A percentile compares a stretch with the other conserved stretches of the same genome.
Conservation (phyloP, 1,140 invertebrate genomes). For the Aphis gossypii region DNA sequence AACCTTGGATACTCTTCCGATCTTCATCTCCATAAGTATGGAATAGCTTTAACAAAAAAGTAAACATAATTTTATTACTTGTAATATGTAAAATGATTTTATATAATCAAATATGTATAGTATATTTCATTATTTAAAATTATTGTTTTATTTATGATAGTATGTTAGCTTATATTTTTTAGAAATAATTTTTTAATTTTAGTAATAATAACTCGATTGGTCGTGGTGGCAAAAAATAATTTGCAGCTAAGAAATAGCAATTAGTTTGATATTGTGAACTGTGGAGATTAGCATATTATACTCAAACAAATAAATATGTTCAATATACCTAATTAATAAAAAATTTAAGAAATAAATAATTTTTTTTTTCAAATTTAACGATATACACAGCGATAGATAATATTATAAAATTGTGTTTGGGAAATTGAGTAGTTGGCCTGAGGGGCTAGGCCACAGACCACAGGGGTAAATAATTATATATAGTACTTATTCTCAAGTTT, state of each 20-base stretch:
- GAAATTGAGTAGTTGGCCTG: not conserved
- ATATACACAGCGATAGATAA: not conserved
- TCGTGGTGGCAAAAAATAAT: no score
- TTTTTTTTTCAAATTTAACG: not conserved
- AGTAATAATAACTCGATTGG: no score
- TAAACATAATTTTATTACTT: constrained; percentile 43
- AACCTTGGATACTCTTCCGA: constrained; percentile 63
- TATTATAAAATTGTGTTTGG: not conserved
- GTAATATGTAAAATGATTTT: not conserved
- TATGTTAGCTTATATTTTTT: no score
- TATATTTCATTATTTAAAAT: no score
- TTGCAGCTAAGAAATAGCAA: not conserved
- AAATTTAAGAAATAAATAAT: not conserved
- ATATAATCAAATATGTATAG: not conserved
- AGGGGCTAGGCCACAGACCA: no score
- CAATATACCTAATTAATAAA: not conserved
- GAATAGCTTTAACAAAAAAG: constrained; percentile 66
- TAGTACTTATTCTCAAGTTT: not conserved
- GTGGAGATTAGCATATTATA: constrained; percentile 61
- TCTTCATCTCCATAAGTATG: constrained; percentile 75
- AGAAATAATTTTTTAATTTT: no score
- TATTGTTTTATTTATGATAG: no score
- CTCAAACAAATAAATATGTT: not conserved
- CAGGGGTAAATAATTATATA: not conserved
- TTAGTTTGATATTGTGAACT: not conserved